A percentile compares a stretch with the other conserved stretches of the same genome.
Evolutionary conservation across 2,113 vertebrate species (phyloP).

Genomic region (Condylura cristata): DNA sequence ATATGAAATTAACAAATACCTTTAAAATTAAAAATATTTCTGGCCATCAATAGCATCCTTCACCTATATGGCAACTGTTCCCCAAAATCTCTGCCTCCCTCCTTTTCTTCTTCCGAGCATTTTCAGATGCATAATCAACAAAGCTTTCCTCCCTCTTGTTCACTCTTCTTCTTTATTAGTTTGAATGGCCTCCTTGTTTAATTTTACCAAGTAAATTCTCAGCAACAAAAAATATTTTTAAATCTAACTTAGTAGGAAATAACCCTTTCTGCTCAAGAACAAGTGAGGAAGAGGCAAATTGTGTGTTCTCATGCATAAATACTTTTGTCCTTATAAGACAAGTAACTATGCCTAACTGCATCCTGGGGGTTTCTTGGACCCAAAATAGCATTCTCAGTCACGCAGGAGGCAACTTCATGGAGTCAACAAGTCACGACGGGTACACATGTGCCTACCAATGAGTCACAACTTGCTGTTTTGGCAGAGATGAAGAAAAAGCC

Average conservation of each 20-base stretch:
- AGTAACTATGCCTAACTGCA: slow-evolving; percentile 54
- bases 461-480: background rate
- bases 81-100: background rate
- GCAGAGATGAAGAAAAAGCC: background rate
- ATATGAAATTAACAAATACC: background rate
- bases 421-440: background rate
- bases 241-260: slow-evolving; percentile 56
- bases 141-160: background rate
- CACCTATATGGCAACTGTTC: background rate
- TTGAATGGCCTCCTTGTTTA: slow-evolving; percentile 59
- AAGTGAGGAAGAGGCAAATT: slow-evolving; percentile 31
- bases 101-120: background rate
- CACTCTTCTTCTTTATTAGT: background rate
- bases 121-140: background rate
- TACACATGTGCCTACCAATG: background rate
- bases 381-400: slow-evolving; percentile 37
- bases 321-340: slow-evolving; percentile 25
- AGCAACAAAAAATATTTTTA: background rate
- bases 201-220: slow-evolving; percentile 58
- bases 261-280: slow-evolving; percentile 25
- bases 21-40: slow-evolving; percentile 11
- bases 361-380: slow-evolving; percentile 34
- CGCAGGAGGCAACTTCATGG: background rate
- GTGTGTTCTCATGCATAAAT: slow-evolving; percentile 62
- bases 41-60: background rate